A percentile compares a stretch with the other conserved stretches of the same genome.
These are phyloP conservation scores for Drosophila pachea DNA, from an alignment of 1,140 invertebrate species.

Conservation along the genomic window DNA sequence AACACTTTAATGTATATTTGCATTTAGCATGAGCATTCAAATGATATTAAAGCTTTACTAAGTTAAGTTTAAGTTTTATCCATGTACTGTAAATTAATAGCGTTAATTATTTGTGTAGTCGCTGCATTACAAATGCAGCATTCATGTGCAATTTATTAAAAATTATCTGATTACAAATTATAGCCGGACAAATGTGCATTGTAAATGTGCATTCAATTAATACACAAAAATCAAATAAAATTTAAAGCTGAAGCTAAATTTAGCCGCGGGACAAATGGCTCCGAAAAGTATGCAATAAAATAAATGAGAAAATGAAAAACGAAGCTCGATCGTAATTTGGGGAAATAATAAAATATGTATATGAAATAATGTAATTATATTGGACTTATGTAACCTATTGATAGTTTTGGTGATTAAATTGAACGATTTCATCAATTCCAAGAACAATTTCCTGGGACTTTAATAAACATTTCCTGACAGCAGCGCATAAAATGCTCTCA, in stretches of 20 bases:
- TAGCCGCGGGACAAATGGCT: conserved; percentile 4
- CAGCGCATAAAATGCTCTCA: conserved; percentile 16
- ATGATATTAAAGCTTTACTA: too few relatives aligned
- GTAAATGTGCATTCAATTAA: conserved; percentile 1
- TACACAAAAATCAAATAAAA: conserved; percentile 4
- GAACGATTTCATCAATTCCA: neutral
- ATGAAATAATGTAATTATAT: neutral
- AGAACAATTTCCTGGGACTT: neutral
- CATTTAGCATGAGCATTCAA: too few relatives aligned
- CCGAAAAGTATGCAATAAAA: conserved; percentile 23
- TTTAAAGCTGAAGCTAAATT: neutral
- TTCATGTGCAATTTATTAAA: conserved; percentile 5
- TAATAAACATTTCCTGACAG: conserved; percentile 13
- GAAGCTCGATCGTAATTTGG: too few relatives aligned
- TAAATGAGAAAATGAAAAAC: neutral
- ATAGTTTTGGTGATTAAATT: neutral
- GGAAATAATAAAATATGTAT: too few relatives aligned
- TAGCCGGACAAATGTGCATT: neutral
- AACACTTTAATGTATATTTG: too few relatives aligned
- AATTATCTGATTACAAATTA: conserved; percentile 10
- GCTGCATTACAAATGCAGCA: neutral
- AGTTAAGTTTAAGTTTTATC: too few relatives aligned
- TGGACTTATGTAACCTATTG: conserved; percentile 1
- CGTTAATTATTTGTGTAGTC: neutral
- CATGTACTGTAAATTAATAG: neutral